Conservation (phyloP, 1,140 invertebrate genomes). For the Drosophila orosa region DNA sequence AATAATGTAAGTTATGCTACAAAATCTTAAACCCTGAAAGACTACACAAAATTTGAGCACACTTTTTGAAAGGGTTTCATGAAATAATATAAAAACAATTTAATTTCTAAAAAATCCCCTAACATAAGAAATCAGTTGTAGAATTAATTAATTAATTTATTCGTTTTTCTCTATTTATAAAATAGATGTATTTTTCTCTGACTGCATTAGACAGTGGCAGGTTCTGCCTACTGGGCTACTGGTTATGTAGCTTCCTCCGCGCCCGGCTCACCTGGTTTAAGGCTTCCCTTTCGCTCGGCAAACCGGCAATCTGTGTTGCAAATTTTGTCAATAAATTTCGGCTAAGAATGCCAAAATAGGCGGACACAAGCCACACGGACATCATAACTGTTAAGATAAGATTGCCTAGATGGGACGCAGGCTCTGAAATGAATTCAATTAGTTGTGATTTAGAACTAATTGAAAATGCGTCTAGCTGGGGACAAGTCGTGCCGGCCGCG, state of each 20-base stretch:
- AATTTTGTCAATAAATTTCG: conserved; percentile 82
- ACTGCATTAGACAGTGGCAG: conserved; percentile 54
- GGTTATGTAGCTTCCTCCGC: conserved; percentile 59
- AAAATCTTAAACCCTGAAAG: too few species aligned
- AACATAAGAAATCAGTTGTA: too few species aligned
- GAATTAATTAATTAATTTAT: too few species aligned
- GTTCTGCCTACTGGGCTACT: conserved; percentile 70
- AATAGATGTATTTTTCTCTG: neutral
- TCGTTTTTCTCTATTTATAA: neutral
- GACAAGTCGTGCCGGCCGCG: conserved; percentile 21
- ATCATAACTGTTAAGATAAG: conserved; percentile 81
- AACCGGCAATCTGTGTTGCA: conserved; percentile 68
- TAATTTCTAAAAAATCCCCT: too few species aligned
- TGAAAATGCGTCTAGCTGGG: conserved; percentile 71
- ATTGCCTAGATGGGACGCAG: conserved; percentile 54
- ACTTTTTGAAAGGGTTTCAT: too few species aligned
- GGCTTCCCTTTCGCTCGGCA: conserved; percentile 16
- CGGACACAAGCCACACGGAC: conserved; percentile 31
- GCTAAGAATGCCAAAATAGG: conserved; percentile 75
- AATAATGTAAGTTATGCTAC: too few species aligned
- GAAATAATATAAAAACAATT: too few species aligned
- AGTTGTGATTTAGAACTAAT: conserved; percentile 81
- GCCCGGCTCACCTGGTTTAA: conserved; percentile 18
- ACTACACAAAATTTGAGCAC: too few species aligned
- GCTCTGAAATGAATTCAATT: conserved; percentile 72